These are phyloP conservation scores for Eublepharis macularius DNA, from an alignment of 2,113 vertebrate genomes.

Conservation along the genomic window DNA sequence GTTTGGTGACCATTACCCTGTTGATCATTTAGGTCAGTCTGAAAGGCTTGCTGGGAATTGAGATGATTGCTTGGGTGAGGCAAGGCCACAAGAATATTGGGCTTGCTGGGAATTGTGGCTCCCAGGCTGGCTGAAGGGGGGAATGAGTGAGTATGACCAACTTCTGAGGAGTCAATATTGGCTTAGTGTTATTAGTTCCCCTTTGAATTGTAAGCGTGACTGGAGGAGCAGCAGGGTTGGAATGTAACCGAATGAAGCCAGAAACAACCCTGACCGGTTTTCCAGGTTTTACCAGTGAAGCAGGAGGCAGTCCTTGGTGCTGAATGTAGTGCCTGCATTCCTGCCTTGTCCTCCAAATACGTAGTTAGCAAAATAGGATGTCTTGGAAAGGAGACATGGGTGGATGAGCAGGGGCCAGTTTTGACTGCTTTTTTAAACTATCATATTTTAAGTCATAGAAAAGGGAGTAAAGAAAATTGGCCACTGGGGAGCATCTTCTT, in stretches of 20 bases:
- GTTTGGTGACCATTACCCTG: not conserved
- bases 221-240: not conserved
- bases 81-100: not conserved
- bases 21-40: not conserved
- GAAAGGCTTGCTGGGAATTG: not conserved
- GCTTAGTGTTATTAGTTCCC: not conserved
- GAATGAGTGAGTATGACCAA: not conserved
- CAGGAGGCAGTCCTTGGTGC: not conserved
- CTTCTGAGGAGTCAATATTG: accelerated
- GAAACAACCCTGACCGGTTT: conserved; percentile 51
- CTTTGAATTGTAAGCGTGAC: not conserved
- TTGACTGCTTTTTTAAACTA: not conserved
- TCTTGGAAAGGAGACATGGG: not conserved
- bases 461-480: not conserved
- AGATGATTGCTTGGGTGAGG: not conserved
- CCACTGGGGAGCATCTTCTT: not conserved
- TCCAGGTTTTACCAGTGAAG: not conserved
- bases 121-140: not conserved
- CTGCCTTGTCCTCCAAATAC: not conserved
- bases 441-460: not conserved
- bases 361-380: not conserved
- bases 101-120: not conserved
- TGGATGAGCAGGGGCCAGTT: not conserved
- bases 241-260: not conserved
- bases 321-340: not conserved